Conservation (phyloP, 2,888 invertebrate genomes). For the Cheiracanthium punctorium region DNA sequence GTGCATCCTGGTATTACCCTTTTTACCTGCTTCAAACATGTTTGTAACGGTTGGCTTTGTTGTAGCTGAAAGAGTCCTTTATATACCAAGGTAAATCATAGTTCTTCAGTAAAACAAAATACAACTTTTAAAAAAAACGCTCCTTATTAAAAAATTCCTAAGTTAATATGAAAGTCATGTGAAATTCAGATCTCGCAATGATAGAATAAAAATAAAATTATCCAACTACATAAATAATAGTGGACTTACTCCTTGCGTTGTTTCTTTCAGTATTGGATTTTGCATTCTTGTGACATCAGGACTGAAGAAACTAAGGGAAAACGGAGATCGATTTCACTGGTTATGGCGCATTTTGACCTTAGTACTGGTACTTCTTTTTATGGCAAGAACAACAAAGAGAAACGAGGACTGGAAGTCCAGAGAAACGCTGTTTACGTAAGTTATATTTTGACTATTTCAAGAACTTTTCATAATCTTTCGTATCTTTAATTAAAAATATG, state of each 20-base stretch:
- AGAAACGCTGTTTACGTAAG: conserved; percentile 85
- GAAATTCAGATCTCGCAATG: neutral
- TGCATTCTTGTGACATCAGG: conserved; percentile 86
- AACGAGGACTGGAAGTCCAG: conserved; percentile 87
- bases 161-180: neutral
- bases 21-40: conserved; percentile 91
- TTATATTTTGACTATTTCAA: neutral
- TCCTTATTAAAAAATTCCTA: neutral
- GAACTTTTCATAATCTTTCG: no score
- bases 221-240: no score
- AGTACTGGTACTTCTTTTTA: conserved; percentile 76
- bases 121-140: neutral
- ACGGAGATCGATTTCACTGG: conserved; percentile 20
- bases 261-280: conserved; percentile 83
- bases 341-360: conserved; percentile 38
- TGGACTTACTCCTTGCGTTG: no score
- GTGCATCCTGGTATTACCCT: conserved; percentile 84
- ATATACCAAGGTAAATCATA: conserved; percentile 77
- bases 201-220: no score
- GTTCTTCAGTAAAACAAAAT: no score
- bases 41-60: conserved; percentile 78
- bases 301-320: conserved; percentile 74
- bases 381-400: conserved; percentile 82
- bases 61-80: conserved; percentile 78
- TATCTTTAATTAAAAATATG: no score